Base-by-base conservation (phyloP, 2,113 vertebrate genomes). In the Meles meles region DNA sequence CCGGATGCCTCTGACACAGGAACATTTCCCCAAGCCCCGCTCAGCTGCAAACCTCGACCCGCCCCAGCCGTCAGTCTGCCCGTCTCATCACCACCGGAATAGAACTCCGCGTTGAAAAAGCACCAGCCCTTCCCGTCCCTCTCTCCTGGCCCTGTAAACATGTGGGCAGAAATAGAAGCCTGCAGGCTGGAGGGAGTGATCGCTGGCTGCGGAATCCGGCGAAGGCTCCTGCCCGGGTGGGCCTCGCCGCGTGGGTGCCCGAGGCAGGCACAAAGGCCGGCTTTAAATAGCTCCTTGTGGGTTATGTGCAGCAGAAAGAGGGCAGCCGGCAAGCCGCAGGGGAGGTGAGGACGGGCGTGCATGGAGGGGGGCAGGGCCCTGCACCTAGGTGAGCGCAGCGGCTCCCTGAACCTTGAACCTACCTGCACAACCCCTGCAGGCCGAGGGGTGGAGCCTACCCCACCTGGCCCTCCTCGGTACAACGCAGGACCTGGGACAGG, bases 281-380 rank as follows among this genome's bases (percentile, higher is more conserved):
- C 97, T 97, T 88, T 94, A 98, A 98, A 98, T 98, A 98, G 97
- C 95, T 86, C 83, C 87, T 52, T 6, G 88, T 97, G 94, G 97
- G 97, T 37, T 85, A 44, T 10, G 21, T 0, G 11, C 80, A 0
- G 69, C 93, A 37, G 79, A 31, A 57, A 44, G 82, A 72, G 93
- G 91, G 94, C 92, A 52, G 86, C 87, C 52, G 31, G 59, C 69
- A 6, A 37, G 93, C 17, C 7, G 69, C n/a, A 21, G 69, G 74
- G 80, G 79, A 31, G 79, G 88, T 5, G 18, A 12, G 17, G n/a
- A 52, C 76, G n/a, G 81, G 69, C 12, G 11, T 39, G 18, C 2
- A 3, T 1, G 20, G 44, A 12, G 11, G 3, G 49, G 44, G 37
- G 63, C 31, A 12, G 18, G 49, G 77, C 20, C 49, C 87, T 31